Evolutionary conservation across 2,113 vertebrate genomes (phyloP).

Genomic region (Eurystomus gularis): DNA sequence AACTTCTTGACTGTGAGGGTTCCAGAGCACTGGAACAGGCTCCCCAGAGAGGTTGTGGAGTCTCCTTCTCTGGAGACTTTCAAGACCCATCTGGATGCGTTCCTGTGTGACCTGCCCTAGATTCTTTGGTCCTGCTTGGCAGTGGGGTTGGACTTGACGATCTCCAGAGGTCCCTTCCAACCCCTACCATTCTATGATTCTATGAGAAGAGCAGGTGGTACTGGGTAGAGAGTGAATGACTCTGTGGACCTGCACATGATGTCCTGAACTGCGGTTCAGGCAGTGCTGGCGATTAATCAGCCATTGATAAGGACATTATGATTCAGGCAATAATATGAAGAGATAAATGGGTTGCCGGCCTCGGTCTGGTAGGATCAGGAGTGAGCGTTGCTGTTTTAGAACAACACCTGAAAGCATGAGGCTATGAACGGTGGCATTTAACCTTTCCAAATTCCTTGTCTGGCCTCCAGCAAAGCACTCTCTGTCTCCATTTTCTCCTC

Average conservation of each 20-base stretch:
- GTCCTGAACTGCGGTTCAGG: too few relatives aligned
- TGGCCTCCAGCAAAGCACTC: not conserved
- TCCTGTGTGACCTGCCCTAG: too few relatives aligned
- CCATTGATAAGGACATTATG: not conserved
- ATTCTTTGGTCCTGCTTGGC: too few relatives aligned
- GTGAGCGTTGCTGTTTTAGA: not conserved
- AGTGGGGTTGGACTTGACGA: too few relatives aligned
- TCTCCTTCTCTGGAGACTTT: too few relatives aligned
- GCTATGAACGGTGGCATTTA: not conserved
- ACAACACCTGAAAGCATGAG: not conserved
- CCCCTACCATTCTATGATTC: too few relatives aligned
- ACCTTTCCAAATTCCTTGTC: not conserved
- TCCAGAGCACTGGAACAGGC: too few relatives aligned
- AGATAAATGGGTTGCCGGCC: not conserved
- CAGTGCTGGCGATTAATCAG: not conserved
- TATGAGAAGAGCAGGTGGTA: too few relatives aligned
- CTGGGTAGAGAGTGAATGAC: not conserved
- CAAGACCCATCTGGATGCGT: too few relatives aligned
- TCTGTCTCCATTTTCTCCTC: not conserved
- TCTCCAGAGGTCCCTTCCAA: too few relatives aligned
- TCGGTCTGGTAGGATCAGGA: not conserved
- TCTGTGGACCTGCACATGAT: not conserved
- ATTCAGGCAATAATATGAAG: not conserved
- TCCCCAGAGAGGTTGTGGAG: too few relatives aligned
- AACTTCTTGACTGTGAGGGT: too few relatives aligned